Evolutionary conservation across 2,888 invertebrate genomes (phyloP), one percentile per base, ranked within the genome.

Genomic region (Fragum sueziense): DNA sequence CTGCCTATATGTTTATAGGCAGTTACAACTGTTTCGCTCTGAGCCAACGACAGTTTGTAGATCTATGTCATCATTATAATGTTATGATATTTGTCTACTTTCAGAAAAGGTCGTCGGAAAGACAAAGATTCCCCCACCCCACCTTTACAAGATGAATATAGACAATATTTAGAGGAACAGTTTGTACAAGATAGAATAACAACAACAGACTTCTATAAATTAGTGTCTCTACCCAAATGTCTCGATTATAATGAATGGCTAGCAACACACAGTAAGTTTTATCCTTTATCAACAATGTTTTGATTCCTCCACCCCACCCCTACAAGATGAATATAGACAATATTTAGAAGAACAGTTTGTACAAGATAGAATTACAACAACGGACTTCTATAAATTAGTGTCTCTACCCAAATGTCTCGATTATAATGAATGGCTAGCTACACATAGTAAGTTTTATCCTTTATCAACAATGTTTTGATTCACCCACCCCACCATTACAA

Each of bases 161-260:
- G 98, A 95, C 95, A 97, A 93, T 99, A 99, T 95, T 95, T 98
- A 94, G 97, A 98, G 95, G 97, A 97, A 93, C 96, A 89, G 59
- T 90, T 97, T 93, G 96, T 97, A 92, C 95, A 97, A 93, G 98
- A 98, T 95, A 95, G 97, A 95, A 95, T 98, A 94, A 97, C 97
- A 90, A 97, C 98, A 94, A 96, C 97, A 93, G 98, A 98, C 95
- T 95, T 99, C 95, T 96, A 96, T 93, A 96, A 97, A 94, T 95
- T 99, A 93, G 98, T 99, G 88, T 97, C 97, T 94, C 95, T 99
- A 94, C 99, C 99, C 90, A 96, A 96, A 88, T 98, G 98, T 86
- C 95, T 99, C 94, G 99, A 99, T 94, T 97, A 97, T 95, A 98
- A 99, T 94, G 99, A 99, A 95, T 99, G 99, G 99, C 96, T 99